phyloP scores from a whole-genome alignment of 2,888 invertebrate species.

The Pachydiplax longipennis region DNA sequence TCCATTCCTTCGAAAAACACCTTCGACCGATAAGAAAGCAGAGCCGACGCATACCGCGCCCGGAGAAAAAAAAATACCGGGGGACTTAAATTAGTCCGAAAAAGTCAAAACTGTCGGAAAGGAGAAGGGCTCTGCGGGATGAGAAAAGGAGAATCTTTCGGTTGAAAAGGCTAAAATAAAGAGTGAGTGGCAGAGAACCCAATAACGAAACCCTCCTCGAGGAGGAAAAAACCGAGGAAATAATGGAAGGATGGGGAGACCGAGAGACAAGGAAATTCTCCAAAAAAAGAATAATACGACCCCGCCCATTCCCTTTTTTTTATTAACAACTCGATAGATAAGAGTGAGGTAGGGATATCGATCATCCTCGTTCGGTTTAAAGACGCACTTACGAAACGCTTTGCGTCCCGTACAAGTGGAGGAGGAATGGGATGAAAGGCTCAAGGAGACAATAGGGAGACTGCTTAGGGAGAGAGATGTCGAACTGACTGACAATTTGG shows the following conservation, averaged over 20 bases:
- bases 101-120: background rate
- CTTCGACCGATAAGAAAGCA: background rate
- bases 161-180: background rate
- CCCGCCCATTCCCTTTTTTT: background rate
- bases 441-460: background rate
- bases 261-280: background rate
- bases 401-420: background rate
- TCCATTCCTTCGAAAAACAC: background rate
- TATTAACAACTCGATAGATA: background rate
- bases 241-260: background rate
- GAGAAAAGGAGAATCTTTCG: background rate
- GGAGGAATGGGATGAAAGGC: background rate
- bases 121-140: background rate
- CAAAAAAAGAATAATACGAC: background rate
- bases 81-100: background rate
- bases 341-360: background rate
- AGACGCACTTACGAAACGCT: background rate
- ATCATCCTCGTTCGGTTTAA: background rate
- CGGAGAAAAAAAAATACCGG: background rate
- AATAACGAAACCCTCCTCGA: conserved; percentile 7
- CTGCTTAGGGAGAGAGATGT: background rate
- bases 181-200: conserved; percentile 2
- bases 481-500: background rate
- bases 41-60: background rate
- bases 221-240: background rate